Evolutionary conservation across 2,888 invertebrate genomes (phyloP), one percentile per base, ranked within the genome.

Genomic region (Spicauda simplicius): DNA sequence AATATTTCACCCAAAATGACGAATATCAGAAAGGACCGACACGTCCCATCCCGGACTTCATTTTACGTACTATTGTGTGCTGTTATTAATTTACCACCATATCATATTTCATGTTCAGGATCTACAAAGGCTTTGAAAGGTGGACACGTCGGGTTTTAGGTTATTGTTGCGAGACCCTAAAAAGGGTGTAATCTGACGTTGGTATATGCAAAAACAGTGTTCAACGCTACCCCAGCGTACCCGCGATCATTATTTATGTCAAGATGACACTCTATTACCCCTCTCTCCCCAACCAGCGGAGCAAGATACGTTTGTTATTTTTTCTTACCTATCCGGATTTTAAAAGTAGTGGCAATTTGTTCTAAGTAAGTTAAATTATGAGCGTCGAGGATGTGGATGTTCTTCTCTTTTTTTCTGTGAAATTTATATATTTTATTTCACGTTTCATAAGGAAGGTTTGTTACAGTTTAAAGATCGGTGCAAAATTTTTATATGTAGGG

Each of bases 191-290:
- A 85, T 83, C 84, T 80, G 80, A 77, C 78, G 78, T 65, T 37
- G 30, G 80, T 85, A 83, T 65, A 65, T 88, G 86, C 84, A 87
- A 88, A 88, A 88, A 88, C 86, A 83, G 82, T 83, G 85, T 83
- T 75, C 76, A 80, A n/a, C 80, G 52, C 48, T 45, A 53, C 58
- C 50, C 37, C 25, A 45, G 6, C 50, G 30, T 30, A n/a, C 41
- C 54, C 75, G 74, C 74, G 83, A 87, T 90, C 93, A 91, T 93
- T 92, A 90, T 84, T 93, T 85, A 92, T 81, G 82, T 80, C 86
- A 84, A 88, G 89, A 88, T 91, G 93, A 93, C 93, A 92, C 89
- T 90, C 86, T 89, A 91, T 92, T 92, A 91, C 80, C 78, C 73
- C 65, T 69, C 65, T 71, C 72, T 53, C 20, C 45, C 18, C 54